Conservation (phyloP, 2,797 vertebrate species). For the Microcaecilia unicolor region DNA sequence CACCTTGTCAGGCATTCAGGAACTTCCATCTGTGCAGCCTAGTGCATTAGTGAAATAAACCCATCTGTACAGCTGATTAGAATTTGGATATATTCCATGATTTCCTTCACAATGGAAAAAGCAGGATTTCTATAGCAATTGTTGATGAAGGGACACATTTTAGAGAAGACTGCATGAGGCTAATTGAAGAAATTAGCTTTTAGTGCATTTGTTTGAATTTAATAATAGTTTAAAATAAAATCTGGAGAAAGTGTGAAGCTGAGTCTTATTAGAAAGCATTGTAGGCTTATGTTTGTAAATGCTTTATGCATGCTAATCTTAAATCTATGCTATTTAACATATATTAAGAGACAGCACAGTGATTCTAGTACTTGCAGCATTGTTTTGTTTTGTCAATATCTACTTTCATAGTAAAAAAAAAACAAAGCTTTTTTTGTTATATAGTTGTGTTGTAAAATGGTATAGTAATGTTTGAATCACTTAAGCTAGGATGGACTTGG, state of each 20-base stretch:
- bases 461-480: too few relatives aligned
- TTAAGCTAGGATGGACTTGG: too few relatives aligned
- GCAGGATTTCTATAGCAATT: conserved; percentile 45
- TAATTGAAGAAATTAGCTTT: conserved; percentile 40
- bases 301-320: conserved; percentile 3
- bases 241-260: conserved; percentile 27
- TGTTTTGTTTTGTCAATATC: conserved; percentile 8
- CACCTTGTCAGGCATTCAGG: conserved; percentile 68
- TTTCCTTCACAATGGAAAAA: conserved; percentile 53
- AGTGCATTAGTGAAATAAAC: conserved; percentile 63
- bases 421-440: too few relatives aligned
- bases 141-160: conserved; percentile 32
- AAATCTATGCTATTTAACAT: conserved; percentile 20
- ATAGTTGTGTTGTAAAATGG: too few relatives aligned
- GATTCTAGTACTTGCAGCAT: conserved; percentile 11
- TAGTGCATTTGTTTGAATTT: conserved; percentile 41
- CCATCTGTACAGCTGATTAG: conserved; percentile 75
- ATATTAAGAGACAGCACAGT: conserved; percentile 5
- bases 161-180: conserved; percentile 18
- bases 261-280: conserved; percentile 32
- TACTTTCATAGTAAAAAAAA: too few relatives aligned
- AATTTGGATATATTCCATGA: conserved; percentile 58
- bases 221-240: conserved; percentile 45
- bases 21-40: conserved; percentile 64
- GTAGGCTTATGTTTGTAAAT: conserved; percentile 19